Evolutionary conservation across 2,888 invertebrate species (phyloP).

Genomic region (Drosophila meridionalis): DNA sequence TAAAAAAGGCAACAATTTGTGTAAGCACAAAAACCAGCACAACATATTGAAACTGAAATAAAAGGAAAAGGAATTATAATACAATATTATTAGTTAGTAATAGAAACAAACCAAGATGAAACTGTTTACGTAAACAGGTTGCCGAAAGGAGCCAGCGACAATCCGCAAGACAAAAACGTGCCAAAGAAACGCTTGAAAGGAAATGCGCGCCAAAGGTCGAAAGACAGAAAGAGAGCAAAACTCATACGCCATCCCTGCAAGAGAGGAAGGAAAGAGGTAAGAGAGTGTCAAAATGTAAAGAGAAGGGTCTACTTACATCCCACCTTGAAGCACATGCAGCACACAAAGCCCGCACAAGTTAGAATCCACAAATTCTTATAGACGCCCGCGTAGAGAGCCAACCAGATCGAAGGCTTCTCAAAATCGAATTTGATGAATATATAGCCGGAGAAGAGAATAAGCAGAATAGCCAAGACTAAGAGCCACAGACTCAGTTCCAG

Average conservation of each 20-base stretch:
- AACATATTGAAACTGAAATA: constrained; percentile 52
- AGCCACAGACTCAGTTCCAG: constrained; percentile 66
- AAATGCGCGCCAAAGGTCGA: constrained; percentile 74
- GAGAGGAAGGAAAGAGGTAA: neutral
- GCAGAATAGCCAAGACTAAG: constrained; percentile 46
- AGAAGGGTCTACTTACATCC: constrained; percentile 72
- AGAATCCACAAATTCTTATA: constrained; percentile 84
- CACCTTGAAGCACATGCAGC: constrained; percentile 77
- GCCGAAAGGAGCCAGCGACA: constrained; percentile 58
- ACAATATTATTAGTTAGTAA: neutral
- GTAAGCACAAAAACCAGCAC: constrained; percentile 64
- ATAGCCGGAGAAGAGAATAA: constrained; percentile 68
- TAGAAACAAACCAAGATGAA: constrained; percentile 69
- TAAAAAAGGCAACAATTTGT: constrained; percentile 66
- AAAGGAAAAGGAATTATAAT: neutral
- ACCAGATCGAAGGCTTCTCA: constrained; percentile 79
- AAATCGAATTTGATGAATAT: constrained; percentile 81
- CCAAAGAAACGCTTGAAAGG: constrained; percentile 82
- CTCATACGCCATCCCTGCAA: constrained; percentile 69
- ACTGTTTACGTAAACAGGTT: constrained; percentile 73
- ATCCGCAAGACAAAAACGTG: constrained; percentile 74
- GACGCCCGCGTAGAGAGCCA: constrained; percentile 84
- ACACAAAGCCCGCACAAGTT: constrained; percentile 74
- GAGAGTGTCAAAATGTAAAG: neutral
- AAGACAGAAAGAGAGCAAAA: constrained; percentile 70